phyloP scores from a whole-genome alignment of 2,888 invertebrate genomes.

The Ornithoptera priamus region DNA sequence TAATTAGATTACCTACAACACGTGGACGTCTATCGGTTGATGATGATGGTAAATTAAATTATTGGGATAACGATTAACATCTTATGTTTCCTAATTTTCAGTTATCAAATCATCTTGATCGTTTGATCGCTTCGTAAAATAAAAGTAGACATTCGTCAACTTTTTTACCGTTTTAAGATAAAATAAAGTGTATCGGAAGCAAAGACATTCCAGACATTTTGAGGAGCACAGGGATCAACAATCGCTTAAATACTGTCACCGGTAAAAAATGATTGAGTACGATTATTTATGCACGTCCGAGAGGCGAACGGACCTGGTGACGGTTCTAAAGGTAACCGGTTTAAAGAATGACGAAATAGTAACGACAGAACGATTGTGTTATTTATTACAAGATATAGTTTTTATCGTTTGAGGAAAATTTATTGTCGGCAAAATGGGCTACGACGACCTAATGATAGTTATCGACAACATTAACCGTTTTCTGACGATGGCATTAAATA shows the following conservation, averaged over 20 bases:
- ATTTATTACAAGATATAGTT: not conserved
- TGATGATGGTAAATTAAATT: too few species aligned
- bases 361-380: slow-evolving; percentile 13
- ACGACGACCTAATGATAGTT: too few species aligned
- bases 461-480: too few species aligned
- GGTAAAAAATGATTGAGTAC: slow-evolving; percentile 64
- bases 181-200: not conserved
- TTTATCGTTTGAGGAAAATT: too few species aligned
- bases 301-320: slow-evolving; percentile 36
- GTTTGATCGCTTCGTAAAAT: too few species aligned
- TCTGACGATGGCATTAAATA: too few species aligned
- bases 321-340: slow-evolving; percentile 27
- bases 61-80: too few species aligned
- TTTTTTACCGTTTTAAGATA: not conserved
- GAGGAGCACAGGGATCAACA: slow-evolving; percentile 52
- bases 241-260: slow-evolving; percentile 62
- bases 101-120: too few species aligned
- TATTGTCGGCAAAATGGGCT: too few species aligned
- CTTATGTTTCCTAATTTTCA: too few species aligned
- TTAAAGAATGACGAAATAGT: slow-evolving; percentile 6
- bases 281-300: slow-evolving; percentile 68
- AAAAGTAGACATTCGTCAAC: not conserved
- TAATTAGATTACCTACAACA: too few species aligned
- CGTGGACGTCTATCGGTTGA: too few species aligned
- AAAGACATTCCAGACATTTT: slow-evolving; percentile 9